Base-by-base conservation (phyloP, 2,113 vertebrate species). In the Callionymus lyra region DNA sequence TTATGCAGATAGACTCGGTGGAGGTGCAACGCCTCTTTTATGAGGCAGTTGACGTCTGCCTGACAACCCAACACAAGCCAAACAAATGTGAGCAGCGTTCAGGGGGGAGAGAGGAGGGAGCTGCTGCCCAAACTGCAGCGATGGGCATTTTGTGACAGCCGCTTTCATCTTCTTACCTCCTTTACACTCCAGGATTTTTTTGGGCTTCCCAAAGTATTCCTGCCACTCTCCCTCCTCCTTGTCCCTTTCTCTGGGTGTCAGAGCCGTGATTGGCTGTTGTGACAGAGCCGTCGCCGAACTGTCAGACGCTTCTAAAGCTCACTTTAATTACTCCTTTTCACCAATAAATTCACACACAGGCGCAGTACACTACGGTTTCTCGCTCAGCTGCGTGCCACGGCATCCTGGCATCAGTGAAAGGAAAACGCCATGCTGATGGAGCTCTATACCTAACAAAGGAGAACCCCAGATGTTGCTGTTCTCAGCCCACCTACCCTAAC, bases 311-410 rank as follows among this genome's bases (percentile, higher is more conserved):
- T 69, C 49, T 63, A 65, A 77, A 73, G 68, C 81, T 70, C 43
- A 34, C 56, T 84, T 84, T 86, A 86, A 86, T 86, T 86, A 81
- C 77, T 77, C 74, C 81, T 79, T 84, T 84, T 81, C 79, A 79
- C 68, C 53, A 60, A 58, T 72, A 69, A 37, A 16, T 45, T 59
- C 56, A 65, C 52, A 62, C 68, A 59, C 75, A 68, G 52, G 68
- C 65, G 59, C 62, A 44, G 57, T 56, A 52, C 63, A 49, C 49
- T 44, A 50, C 55, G 33, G 15, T 27, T 9, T 12, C 16, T 31
- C 12, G 50, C 43, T 62, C 64, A 68, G 61, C 55, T 41, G 53
- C 44, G 11, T 1, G 40, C 53, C 16, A 1, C 2, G 15, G 38
- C 9, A 4, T 49, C 41, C 54, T 63, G 51, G 50, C 69, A 45